These are phyloP conservation scores for Cremastobaeus sp. DNA, from an alignment of 2,888 invertebrate species.

Conservation along the genomic window DNA sequence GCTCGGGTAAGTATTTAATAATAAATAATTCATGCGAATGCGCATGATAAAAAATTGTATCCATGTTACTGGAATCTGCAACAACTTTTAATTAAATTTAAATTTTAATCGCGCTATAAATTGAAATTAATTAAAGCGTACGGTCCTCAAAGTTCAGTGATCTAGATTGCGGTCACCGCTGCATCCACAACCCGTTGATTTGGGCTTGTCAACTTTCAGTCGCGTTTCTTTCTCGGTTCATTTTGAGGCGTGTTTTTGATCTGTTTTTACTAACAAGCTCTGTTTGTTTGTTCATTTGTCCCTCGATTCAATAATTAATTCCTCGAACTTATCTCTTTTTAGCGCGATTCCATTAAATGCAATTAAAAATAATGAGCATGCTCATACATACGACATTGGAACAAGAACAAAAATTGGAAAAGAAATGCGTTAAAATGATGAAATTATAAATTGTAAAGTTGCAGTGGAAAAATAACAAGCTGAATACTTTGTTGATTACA, in stretches of 20 bases:
- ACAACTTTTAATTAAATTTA: conserved; percentile 25
- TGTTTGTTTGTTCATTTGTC: conserved; percentile 27
- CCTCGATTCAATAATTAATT: conserved; percentile 27
- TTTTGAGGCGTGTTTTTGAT: not conserved
- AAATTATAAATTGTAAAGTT: not conserved
- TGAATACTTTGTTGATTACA: conserved; percentile 25
- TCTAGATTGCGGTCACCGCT: conserved; percentile 38
- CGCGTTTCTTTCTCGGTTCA: conserved; percentile 22
- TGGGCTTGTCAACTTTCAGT: conserved; percentile 31
- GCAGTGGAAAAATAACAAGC: not conserved
- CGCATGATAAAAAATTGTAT: not conserved
- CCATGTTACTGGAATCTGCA: not conserved
- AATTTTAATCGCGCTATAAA: conserved; percentile 10
- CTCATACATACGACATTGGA: not conserved
- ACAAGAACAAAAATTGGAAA: not conserved
- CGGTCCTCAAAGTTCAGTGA: conserved; percentile 14
- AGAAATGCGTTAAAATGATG: no score
- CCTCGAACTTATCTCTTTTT: conserved; percentile 18
- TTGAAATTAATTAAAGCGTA: conserved; percentile 18
- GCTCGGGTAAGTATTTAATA: no score
- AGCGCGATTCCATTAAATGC: conserved; percentile 1
- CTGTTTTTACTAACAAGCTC: conserved; percentile 16
- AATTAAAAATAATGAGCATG: conserved; percentile 29
- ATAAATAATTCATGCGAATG: conserved; percentile 2
- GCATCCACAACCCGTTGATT: conserved; percentile 8